Percentiles rank a stretch among this genome's conserved stretches.
Conservation (phyloP, 2,113 vertebrate genomes). For the Pelvicachromis taeniatus region DNA sequence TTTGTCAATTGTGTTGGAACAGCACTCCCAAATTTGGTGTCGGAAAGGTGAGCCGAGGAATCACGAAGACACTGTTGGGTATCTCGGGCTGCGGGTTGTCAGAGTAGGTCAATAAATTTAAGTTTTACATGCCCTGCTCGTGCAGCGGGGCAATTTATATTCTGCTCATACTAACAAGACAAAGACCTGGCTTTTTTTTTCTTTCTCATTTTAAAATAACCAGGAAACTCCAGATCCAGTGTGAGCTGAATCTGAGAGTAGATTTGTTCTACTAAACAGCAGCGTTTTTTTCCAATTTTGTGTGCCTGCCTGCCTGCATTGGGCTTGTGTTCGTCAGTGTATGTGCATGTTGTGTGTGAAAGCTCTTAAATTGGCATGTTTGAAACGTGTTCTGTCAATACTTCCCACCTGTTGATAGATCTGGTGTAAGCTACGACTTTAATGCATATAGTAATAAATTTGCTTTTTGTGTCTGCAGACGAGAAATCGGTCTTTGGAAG, state of each 20-base stretch:
- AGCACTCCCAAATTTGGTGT: not conserved
- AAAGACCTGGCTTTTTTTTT: not conserved
- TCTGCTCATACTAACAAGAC: not conserved
- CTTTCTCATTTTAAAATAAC: not conserved
- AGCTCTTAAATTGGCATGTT: slow-evolving; percentile 21
- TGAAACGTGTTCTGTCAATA: not conserved
- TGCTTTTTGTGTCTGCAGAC: not conserved
- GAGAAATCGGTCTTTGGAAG: slow-evolving; percentile 14
- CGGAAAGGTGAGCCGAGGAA: not conserved
- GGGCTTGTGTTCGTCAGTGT: not conserved
- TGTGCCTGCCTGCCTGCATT: slow-evolving; percentile 14
- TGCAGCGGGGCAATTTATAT: not conserved
- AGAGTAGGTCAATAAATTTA: not conserved
- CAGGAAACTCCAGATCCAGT: not conserved
- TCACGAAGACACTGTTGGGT: not conserved
- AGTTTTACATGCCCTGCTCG: not conserved
- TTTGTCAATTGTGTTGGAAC: not conserved
- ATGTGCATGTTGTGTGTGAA: slow-evolving; percentile 34
- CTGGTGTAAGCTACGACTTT: slow-evolving; percentile 17
- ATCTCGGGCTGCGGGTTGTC: not conserved
- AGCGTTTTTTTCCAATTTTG: not conserved
- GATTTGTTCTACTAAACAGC: not conserved
- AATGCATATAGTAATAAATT: not conserved
- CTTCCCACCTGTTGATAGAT: not conserved
- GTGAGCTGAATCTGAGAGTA: not conserved